These are phyloP conservation scores for Hexactinellida sp. DNA, from an alignment of 37 sponge, comb jelly and placozoan species.

Conservation along the genomic window DNA sequence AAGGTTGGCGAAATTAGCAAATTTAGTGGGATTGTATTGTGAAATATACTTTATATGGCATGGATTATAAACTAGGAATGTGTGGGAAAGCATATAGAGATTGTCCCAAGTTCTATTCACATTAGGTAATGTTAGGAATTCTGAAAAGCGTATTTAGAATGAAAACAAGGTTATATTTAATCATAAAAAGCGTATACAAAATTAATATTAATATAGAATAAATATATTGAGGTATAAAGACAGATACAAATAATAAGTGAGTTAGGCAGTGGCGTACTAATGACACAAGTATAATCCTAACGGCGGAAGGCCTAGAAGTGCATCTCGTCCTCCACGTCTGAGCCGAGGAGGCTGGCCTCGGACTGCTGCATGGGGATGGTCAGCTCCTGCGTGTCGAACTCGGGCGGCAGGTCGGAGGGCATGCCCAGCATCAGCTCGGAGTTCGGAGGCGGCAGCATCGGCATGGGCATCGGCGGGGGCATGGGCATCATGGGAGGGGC, in stretches of 20 bases:
- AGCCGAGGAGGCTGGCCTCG: background rate
- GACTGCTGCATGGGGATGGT: constrained; percentile 12
- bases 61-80: too few relatives aligned
- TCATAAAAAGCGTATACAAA: background rate
- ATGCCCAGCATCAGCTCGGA: background rate
- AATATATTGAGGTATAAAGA: too few relatives aligned
- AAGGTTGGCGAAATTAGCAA: too few relatives aligned
- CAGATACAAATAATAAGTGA: background rate
- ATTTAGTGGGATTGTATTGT: too few relatives aligned
- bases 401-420: background rate
- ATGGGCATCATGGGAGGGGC: background rate
- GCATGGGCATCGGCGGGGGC: background rate
- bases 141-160: too few relatives aligned
- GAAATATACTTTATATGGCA: too few relatives aligned
- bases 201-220: background rate
- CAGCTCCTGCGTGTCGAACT: constrained; percentile 13
- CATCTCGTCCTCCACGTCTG: background rate
- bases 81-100: too few relatives aligned
- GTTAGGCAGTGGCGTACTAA: background rate
- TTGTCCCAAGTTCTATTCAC: too few relatives aligned
- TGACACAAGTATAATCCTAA: background rate
- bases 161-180: background rate
- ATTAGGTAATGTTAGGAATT: too few relatives aligned
- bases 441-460: background rate
- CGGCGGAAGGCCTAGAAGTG: background rate